These are phyloP conservation scores for Oncorhynchus gorbuscha DNA, from an alignment of 2,113 vertebrate species.

Conservation along the genomic window DNA sequence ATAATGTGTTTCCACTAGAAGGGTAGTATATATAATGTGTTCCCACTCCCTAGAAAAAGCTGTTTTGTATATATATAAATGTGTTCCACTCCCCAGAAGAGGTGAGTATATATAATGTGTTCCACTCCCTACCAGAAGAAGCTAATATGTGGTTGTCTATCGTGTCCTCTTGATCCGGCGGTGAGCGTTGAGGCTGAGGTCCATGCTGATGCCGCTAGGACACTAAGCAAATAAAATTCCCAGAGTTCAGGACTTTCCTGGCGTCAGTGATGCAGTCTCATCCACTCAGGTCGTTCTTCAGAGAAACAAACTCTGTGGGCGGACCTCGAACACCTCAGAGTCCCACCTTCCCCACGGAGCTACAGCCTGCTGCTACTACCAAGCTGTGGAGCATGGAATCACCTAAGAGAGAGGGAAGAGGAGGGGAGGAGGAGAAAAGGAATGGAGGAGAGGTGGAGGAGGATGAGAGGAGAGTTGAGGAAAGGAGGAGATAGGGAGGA, in stretches of 20 bases:
- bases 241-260: constrained; percentile 91
- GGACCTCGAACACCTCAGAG: constrained; percentile 95
- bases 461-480: too few species aligned
- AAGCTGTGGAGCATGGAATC: constrained; percentile 92
- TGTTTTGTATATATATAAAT: too few species aligned
- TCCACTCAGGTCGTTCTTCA: constrained; percentile 85
- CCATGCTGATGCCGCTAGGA: constrained; percentile 84
- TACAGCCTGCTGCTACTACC: constrained; percentile 94
- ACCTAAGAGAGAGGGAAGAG: constrained; percentile 67
- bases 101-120: too few species aligned
- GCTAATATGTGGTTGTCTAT: constrained; percentile 94
- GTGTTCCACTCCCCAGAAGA: too few species aligned
- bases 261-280: constrained; percentile 91
- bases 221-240: constrained; percentile 98
- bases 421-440: background rate
- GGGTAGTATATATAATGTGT: too few species aligned
- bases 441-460: background rate
- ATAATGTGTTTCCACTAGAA: too few species aligned
- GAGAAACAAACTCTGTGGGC: constrained; percentile 91
- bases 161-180: constrained; percentile 88
- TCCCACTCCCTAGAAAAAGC: too few species aligned
- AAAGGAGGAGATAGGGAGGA: too few species aligned
- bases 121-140: constrained; percentile 67
- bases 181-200: constrained; percentile 93
- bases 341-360: constrained; percentile 97